These are phyloP conservation scores for Helicoverpa assulta DNA, from an alignment of 2,888 invertebrate genomes.

Conservation along the genomic window DNA sequence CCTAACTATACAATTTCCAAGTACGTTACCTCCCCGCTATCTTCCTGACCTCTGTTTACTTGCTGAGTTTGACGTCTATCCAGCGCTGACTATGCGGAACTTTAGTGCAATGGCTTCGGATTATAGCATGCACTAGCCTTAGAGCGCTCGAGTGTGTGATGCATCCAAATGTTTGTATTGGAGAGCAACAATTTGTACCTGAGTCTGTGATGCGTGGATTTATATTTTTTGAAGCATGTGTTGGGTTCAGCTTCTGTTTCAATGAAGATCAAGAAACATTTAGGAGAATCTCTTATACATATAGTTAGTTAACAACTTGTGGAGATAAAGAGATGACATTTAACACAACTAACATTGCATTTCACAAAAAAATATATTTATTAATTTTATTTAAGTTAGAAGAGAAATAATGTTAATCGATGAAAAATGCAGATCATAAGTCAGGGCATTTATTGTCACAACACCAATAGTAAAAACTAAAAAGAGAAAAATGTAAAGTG, in stretches of 20 bases:
- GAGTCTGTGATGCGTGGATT: conserved; percentile 17
- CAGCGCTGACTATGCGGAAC: conserved; percentile 56
- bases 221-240: background rate
- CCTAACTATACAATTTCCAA: background rate
- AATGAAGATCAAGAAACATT: too few relatives aligned
- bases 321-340: too few relatives aligned
- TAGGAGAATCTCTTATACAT: too few relatives aligned
- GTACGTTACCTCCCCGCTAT: conserved; percentile 10
- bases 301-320: too few relatives aligned
- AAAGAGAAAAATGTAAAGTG: background rate
- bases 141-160: conserved; percentile 32
- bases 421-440: too few relatives aligned
- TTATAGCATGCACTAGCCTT: conserved; percentile 35
- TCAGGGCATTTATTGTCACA: too few relatives aligned
- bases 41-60: conserved; percentile 43
- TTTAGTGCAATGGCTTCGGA: conserved; percentile 52
- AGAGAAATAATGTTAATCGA: too few relatives aligned
- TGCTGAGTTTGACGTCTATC: conserved; percentile 55
- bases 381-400: too few relatives aligned
- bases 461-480: too few relatives aligned
- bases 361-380: too few relatives aligned
- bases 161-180: conserved; percentile 39
- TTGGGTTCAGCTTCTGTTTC: background rate
- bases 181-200: conserved; percentile 25
- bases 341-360: too few relatives aligned